Evolutionary conservation across 2,113 vertebrate genomes (phyloP), one percentile per base, ranked within the genome.

Genomic region (Rostratula benghalensis): DNA sequence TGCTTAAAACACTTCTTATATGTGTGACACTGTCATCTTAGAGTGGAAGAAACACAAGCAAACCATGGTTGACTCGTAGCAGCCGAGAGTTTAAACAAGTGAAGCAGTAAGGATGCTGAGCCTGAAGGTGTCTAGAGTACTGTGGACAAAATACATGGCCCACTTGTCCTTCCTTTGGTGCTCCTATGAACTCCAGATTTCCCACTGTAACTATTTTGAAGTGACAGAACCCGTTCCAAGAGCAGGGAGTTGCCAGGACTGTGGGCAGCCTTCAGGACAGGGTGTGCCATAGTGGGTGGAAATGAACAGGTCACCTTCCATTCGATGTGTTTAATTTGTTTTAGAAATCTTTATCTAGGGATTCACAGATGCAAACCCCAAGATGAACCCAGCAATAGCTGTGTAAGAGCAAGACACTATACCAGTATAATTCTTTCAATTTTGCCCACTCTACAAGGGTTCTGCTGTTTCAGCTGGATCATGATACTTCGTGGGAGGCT

Each of bases 171-270:
- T 87, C 37, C 48, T n/a, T 54, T n/a, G 65, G 37, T 2, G 2
- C 27, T 78, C 20, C n/a, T 35, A 9, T 2, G 11, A 84, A 35
- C 10, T 21, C 37, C 51, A 48, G 35, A 39, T 76, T 95, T 92
- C 69, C n/a, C 39, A 22, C 33, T 16, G n/a, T 11, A 35, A 68
- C 13, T 56, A 35, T 31, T 67, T 25, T 56, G 30, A 61, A 21
- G 19, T 25, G 48, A 54, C 17, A 69, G 16, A 31, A 69, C 33
- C 35, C 0, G 0, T 8, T 78, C 20, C 2, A 1, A 54, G 8
- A 37, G 12, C n/a, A 51, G 8, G 24, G 59, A 54, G 8, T 22
- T 83, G 39, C 22, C 56, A 78, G 59, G 23, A 20, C 53, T 76
- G 6, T 33, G 20, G 17, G 22, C 45, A 37, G 24, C 43, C 43